Base-by-base conservation (phyloP, 1,140 invertebrate species). In the Drosophila pachea region DNA sequence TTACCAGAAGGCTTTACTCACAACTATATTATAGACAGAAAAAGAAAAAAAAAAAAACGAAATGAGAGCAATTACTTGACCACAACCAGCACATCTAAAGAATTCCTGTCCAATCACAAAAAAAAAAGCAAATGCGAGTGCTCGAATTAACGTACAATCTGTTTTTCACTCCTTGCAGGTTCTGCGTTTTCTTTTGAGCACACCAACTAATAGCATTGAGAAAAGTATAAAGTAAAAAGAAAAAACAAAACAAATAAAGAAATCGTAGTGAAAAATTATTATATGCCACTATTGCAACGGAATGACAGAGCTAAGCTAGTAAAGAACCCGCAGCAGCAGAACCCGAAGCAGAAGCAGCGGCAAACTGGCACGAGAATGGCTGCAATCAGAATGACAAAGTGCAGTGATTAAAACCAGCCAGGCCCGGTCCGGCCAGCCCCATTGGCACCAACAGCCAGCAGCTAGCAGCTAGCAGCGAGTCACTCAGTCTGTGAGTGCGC, bases 361-460 rank as follows among this genome's bases (percentile, higher is more conserved):
- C 76, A 78, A 22, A 63, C 76, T 62, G 73, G 63, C 54, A 67
- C 67, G 68, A 79, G 76, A 84, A 84, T 86, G 76, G 66, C 81
- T 79, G 79, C 78, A 71, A 76, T 76, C 76, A 78, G 55, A 69
- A 71, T 84, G 79, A 75, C 73, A 76, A 78, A 74, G 73, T 62
- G 78, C 79, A 84, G 79, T 84, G 79, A 84, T 84, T 84, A 84
- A 84, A 84, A 79, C 73, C 79, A 86, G 79, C 84, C 76, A 75
- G 74, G 66, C 73, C 74, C 61, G 60, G 53, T 55, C 49, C 50
- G 63, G 60, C 45, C 68, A 81, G 78, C 78, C 78, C 62, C 78
- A 78, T 73, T 81, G 77, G 77, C 77, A 81, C 49, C 66, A 61
- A 2, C 56, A 45, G 12, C 31, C 66, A 61, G 0, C 55, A 43